A percentile compares a stretch with the other conserved stretches of the same genome.
These are phyloP conservation scores for Tetrapedia diversipes DNA, from an alignment of 2,888 invertebrate species.

Conservation along the genomic window DNA sequence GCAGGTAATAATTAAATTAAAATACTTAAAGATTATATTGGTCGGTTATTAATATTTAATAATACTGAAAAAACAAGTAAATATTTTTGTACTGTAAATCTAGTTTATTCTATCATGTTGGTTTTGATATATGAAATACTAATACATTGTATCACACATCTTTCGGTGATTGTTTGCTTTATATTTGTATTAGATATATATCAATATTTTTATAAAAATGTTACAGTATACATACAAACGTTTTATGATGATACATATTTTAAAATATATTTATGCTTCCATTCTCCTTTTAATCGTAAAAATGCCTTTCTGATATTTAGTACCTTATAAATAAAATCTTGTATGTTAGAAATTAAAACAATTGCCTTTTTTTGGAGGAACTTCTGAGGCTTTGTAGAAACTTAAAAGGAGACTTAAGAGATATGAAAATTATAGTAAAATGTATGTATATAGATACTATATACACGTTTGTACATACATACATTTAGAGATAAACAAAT, in stretches of 20 bases:
- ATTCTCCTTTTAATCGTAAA: constrained; percentile 19
- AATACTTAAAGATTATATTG: constrained; percentile 12
- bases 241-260: constrained; percentile 28
- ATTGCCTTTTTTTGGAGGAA: constrained; percentile 25
- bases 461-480: constrained; percentile 64
- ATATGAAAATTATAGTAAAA: constrained; percentile 47
- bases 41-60: neutral
- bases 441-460: constrained; percentile 61
- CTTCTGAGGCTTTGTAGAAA: constrained; percentile 26
- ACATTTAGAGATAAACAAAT: constrained; percentile 41
- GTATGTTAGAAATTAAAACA: constrained; percentile 25
- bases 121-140: neutral
- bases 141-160: constrained; percentile 23
- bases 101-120: constrained; percentile 14
- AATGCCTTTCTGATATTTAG: neutral
- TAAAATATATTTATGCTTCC: constrained; percentile 40
- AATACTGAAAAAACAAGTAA: neutral
- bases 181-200: constrained; percentile 31
- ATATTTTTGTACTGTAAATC: constrained; percentile 1
- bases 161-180: constrained; percentile 22
- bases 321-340: constrained; percentile 37
- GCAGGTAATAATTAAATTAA: constrained; percentile 6
- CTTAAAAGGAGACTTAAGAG: constrained; percentile 28
- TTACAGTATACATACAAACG: constrained; percentile 27
- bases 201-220: constrained; percentile 44